phyloP scores from a whole-genome alignment of 2,797 vertebrate species.

The Geotrypetes seraphini region DNA sequence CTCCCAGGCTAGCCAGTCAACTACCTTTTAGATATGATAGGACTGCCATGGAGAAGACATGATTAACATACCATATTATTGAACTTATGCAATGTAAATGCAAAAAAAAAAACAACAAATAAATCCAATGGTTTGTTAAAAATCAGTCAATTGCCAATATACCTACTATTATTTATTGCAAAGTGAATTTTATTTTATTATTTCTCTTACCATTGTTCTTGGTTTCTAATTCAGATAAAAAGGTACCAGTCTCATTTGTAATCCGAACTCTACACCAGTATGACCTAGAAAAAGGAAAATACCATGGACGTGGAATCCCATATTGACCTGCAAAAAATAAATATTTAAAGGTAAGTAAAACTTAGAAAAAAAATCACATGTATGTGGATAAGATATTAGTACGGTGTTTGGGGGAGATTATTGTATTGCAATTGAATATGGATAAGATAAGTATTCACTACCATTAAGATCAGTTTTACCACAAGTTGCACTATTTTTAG shows the following conservation, averaged over 20 bases:
- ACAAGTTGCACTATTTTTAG: no score
- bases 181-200: accelerated
- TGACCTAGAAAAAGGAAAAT: slow-evolving; percentile 75
- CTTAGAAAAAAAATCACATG: neutral
- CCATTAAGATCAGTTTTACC: no score
- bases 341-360: accelerated
- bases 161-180: neutral
- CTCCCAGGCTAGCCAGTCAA: no score
- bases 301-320: slow-evolving; percentile 79
- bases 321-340: slow-evolving; percentile 62
- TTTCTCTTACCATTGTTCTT: slow-evolving; percentile 37
- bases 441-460: no score
- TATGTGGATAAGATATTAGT: no score
- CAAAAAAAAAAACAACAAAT: accelerated
- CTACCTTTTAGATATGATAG: no score
- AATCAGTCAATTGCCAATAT: neutral
- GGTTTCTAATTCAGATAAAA: slow-evolving; percentile 34
- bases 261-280: slow-evolving; percentile 69
- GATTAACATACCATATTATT: no score
- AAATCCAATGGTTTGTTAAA: no score
- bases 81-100: no score
- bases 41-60: no score
- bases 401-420: no score
- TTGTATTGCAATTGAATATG: no score
- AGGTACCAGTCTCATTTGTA: slow-evolving; percentile 35